Evolutionary conservation across 1,140 invertebrate species (phyloP).

Genomic region (Drosophila obscura): DNA sequence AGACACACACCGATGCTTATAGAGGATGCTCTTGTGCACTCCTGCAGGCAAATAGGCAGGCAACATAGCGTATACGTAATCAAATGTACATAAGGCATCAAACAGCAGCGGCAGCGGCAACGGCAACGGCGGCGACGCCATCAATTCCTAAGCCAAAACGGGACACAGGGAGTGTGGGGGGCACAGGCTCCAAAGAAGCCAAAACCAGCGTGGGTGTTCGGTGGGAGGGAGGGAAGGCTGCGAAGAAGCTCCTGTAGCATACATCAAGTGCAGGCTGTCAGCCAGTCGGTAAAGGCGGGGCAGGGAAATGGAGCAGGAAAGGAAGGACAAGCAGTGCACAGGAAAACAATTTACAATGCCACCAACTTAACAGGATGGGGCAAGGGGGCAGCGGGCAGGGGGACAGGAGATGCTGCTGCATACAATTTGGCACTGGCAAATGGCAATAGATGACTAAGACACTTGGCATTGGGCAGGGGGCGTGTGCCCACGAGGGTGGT

Average conservation of each 20-base stretch:
- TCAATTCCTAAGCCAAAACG: slow-evolving; percentile 59
- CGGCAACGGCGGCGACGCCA: slow-evolving; percentile 43
- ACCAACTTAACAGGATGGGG: slow-evolving; percentile 54
- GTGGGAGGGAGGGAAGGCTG: slow-evolving; percentile 1
- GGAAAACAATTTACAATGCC: slow-evolving; percentile 80
- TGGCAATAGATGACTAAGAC: slow-evolving; percentile 57
- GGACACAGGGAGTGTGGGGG: background rate
- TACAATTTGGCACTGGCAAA: slow-evolving; percentile 74
- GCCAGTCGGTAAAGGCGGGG: background rate
- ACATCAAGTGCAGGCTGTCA: slow-evolving; percentile 54
- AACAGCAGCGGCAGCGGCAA: slow-evolving; percentile 16
- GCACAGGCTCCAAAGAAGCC: slow-evolving; percentile 1
- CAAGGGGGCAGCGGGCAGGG: background rate
- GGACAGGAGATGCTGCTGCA: slow-evolving; percentile 18
- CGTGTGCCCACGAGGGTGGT: slow-evolving; percentile 26
- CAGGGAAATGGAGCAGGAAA: slow-evolving; percentile 46
- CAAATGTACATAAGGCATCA: slow-evolving; percentile 67
- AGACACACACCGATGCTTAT: slow-evolving; percentile 5
- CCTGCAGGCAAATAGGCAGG: slow-evolving; percentile 60
- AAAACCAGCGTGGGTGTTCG: slow-evolving; percentile 1
- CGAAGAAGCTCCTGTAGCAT: slow-evolving; percentile 37
- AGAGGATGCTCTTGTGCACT: slow-evolving; percentile 31
- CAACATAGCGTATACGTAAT: slow-evolving; percentile 67
- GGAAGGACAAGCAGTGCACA: slow-evolving; percentile 58
- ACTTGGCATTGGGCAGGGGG: slow-evolving; percentile 28